Evolutionary conservation across 1,140 invertebrate genomes (phyloP), one percentile per base, ranked within the genome.

Genomic region (Ceratina australensis): DNA sequence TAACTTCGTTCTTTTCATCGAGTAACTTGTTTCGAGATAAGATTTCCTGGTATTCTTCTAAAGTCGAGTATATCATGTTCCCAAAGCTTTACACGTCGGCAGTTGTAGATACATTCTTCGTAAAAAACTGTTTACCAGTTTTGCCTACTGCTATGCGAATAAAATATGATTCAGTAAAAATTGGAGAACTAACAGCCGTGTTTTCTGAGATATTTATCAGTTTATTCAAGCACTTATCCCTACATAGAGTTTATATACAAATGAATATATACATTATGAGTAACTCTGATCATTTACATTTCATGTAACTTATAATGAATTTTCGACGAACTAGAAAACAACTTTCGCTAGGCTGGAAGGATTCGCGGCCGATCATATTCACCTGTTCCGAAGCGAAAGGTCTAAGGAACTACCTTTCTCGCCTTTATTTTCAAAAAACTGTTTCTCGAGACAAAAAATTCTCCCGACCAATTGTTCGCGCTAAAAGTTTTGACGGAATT

Each of bases 61-160:
- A 78, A 59, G 83, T 82, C 68, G 88, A 91, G 71, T 89, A 90
- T 87, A 87, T 92, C 90, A 92, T 92, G 84, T 89, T 90, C 88
- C 79, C 49, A 65, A 64, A 69, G 72, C 84, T 78, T 80, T 83
- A 81, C 78, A 81, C 81, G 86, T 81, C 49, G 81, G 79, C 49
- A 82, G 80, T 54, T 16, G n/a, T 12, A n/a, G 4, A 13, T 28
- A 64, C 13, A 10, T 18, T 22, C 49, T 56, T 12, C 18, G 10
- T 16, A 26, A 10, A 63, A 7, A 61, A 61, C 5, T 69, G 4
- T 24, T 22, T 47, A 16, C 10, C 33, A 20, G 7, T 72, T 72
- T 18, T 64, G 16, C 1, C 49, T 49, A 47, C 52, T 54, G 52
- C 52, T 54, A 13, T 56, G 8, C n/a, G 13, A 22, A 69, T n/a